Percentiles rank a stretch among this genome's conserved stretches.
Conservation (phyloP, 2,113 vertebrate species). For the Tinamus guttatus region DNA sequence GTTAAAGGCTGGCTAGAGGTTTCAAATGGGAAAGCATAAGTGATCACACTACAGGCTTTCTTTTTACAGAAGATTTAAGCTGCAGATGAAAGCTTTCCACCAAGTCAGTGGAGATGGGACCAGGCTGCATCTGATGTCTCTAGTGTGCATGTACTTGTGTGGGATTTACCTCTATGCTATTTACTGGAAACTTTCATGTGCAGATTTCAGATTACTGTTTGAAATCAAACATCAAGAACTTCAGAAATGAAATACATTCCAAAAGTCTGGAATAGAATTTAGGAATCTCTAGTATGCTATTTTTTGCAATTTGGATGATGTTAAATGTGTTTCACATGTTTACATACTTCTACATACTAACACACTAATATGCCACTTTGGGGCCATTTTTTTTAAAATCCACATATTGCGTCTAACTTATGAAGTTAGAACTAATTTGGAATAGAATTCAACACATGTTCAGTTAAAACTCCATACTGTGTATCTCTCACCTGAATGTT, state of each 20-base stretch:
- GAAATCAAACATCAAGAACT: neutral
- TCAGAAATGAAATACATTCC: neutral
- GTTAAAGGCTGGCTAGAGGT: neutral
- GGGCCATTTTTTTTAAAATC: neutral
- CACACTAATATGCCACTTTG: neutral
- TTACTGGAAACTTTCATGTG: neutral
- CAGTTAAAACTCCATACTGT: neutral
- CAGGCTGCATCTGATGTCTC: neutral
- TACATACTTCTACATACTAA: no score
- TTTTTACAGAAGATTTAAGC: neutral
- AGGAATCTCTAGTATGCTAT: neutral
- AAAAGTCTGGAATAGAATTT: neutral
- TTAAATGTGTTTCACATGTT: neutral
- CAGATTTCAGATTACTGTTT: neutral
- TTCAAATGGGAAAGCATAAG: neutral
- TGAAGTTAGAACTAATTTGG: neutral
- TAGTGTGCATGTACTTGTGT: neutral
- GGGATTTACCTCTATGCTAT: neutral
- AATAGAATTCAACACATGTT: neutral
- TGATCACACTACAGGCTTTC: neutral
- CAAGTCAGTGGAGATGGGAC: neutral
- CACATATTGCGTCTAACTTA: neutral
- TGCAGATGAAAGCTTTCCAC: neutral
- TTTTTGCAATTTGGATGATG: neutral
- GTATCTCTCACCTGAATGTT: neutral